Base-by-base conservation (phyloP, 2,797 vertebrate genomes). In the Balearica regulorum region DNA sequence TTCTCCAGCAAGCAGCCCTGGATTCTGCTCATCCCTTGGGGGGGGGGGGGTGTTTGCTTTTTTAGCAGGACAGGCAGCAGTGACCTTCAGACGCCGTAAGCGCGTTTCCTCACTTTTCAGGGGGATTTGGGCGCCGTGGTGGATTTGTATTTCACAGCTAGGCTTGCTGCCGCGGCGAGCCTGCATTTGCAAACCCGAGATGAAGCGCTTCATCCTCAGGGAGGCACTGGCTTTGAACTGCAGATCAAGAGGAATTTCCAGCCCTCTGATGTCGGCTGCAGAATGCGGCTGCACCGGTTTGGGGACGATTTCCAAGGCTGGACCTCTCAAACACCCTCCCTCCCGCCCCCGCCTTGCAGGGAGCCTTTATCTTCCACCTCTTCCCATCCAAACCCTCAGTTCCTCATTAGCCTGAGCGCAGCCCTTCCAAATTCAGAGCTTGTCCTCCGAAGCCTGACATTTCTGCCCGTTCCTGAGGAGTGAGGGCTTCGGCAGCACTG, bases 231-330 rank as follows among this genome's bases (percentile, higher is more conserved):
- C 96, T 97, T 97, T 97, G 96, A 96, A 96, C 95, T 94, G 92
- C 89, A 95, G 81, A 97, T 96, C 96, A 94, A 96, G 96, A 95
- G 96, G 96, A 96, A 96, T 96, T 96, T 95, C 96, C 96, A 95
- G 43, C 71, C 91, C 95, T 96, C 94, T 95, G 96, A 96, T 96
- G 96, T 96, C 60, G 81, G 92, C 85, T 90, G 95, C 94, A 92
- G 92, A 95, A 97, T 95, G 96, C 61, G 51, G 96, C 95, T 71
- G 80, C 89, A 94, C 96, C 93, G 94, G 96, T 96, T 96, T 83
- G 91, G 95, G 94, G 95, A 94, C 69, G 84, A 83, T 93, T 95
- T 91, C 87, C 96, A 93, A 97, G 94, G 91, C 95, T 41, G 95
- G 93, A 94, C 95, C 78, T 93, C 83, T 93, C 66, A 17, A 87